A percentile compares a stretch with the other conserved stretches of the same genome.
These are phyloP conservation scores for Enoplosus armatus DNA, from an alignment of 2,797 vertebrate genomes.

Conservation along the genomic window DNA sequence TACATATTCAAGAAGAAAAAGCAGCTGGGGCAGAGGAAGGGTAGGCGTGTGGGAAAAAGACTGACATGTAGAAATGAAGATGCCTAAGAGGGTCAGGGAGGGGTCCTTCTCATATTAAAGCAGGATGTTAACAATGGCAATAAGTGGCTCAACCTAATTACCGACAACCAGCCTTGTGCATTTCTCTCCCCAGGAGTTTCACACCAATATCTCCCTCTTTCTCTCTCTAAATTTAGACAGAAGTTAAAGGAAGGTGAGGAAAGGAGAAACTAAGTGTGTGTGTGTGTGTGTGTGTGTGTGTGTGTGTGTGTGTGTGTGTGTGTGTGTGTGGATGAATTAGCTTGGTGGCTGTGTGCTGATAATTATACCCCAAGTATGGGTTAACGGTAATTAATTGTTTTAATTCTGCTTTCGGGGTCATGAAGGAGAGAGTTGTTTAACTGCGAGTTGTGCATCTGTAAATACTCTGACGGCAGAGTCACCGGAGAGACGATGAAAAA, in stretches of 20 bases:
- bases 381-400: slow-evolving; percentile 85
- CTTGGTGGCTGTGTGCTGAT: slow-evolving; percentile 74
- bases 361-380: slow-evolving; percentile 79
- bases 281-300: slow-evolving; percentile 11
- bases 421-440: slow-evolving; percentile 73
- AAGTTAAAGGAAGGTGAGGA: slow-evolving; percentile 73
- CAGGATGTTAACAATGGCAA: slow-evolving; percentile 84
- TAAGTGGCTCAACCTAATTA: slow-evolving; percentile 86
- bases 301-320: slow-evolving; percentile 2
- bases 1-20: background rate
- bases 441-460: slow-evolving; percentile 74
- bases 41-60: slow-evolving; percentile 34
- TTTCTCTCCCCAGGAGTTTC: slow-evolving; percentile 77
- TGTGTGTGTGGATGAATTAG: slow-evolving; percentile 53
- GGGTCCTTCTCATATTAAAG: slow-evolving; percentile 82
- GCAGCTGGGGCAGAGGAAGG: too few species aligned
- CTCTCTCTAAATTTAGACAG: slow-evolving; percentile 79
- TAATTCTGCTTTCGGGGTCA: slow-evolving; percentile 79
- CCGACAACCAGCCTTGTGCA: slow-evolving; percentile 63
- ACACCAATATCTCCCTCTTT: slow-evolving; percentile 67
- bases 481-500: slow-evolving; percentile 34
- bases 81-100: slow-evolving; percentile 73
- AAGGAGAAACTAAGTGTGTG: slow-evolving; percentile 36
- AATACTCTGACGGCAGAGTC: slow-evolving; percentile 64
- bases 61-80: slow-evolving; percentile 67